A percentile compares a stretch with the other conserved stretches of the same genome.
These are phyloP conservation scores for Lamellibrachia columna DNA, from an alignment of 2,888 invertebrate genomes.

Conservation along the genomic window DNA sequence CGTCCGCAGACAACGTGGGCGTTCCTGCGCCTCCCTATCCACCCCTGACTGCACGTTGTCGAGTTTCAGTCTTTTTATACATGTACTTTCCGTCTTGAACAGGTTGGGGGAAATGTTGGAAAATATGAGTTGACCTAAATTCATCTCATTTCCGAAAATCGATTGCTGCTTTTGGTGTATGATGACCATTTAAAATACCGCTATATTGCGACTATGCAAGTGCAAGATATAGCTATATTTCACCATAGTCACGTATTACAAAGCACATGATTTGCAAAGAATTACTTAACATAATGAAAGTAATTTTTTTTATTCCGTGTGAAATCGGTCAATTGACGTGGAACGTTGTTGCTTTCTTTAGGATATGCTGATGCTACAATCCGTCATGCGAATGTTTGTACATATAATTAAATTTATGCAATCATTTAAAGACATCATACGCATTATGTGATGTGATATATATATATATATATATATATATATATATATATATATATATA, in stretches of 20 bases:
- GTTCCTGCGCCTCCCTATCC: not conserved
- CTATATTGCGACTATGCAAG: not conserved
- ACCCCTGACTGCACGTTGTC: not conserved
- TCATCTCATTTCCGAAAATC: not conserved
- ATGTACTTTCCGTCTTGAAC: not conserved
- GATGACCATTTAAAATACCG: not conserved
- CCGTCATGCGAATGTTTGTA: not conserved
- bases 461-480: no score
- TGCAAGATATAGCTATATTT: not conserved
- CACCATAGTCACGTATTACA: not conserved
- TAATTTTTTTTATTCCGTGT: not conserved
- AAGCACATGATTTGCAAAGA: not conserved
- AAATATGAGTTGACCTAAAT: not conserved
- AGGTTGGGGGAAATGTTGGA: not conserved
- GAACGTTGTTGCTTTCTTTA: not conserved
- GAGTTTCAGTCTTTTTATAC: not conserved
- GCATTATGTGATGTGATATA: no score
- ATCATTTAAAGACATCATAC: no score
- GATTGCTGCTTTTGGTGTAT: not conserved
- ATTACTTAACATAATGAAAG: not conserved
- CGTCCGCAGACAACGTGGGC: slow-evolving; percentile 6
- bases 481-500: no score
- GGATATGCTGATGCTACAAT: not conserved
- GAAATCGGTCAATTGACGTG: slow-evolving; percentile 8
- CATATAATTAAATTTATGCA: not conserved